These are phyloP conservation scores for Xylota segnis DNA, from an alignment of 2,888 invertebrate species.

Conservation along the genomic window DNA sequence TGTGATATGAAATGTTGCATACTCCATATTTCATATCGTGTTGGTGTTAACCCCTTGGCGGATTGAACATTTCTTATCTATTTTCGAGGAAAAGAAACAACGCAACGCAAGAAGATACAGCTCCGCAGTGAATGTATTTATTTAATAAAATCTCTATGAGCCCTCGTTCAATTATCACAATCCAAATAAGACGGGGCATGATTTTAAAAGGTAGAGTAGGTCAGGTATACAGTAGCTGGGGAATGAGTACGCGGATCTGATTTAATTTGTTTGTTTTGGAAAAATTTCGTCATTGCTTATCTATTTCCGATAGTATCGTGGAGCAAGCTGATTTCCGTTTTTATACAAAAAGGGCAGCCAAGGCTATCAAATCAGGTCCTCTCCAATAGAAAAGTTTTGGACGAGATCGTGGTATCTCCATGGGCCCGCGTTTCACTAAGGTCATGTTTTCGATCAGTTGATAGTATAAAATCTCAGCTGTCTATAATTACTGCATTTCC, in stretches of 20 bases:
- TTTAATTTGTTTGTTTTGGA: background rate
- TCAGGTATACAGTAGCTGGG: slow-evolving; percentile 12
- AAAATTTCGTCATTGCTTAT: background rate
- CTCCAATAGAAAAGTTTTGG: too few species aligned
- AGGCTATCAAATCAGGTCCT: too few species aligned
- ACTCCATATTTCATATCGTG: slow-evolving; percentile 43
- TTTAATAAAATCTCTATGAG: background rate
- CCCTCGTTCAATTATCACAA: slow-evolving; percentile 3
- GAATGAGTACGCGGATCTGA: background rate
- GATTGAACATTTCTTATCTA: slow-evolving; percentile 23
- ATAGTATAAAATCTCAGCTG: too few species aligned
- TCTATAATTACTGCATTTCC: too few species aligned
- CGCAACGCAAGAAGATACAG: slow-evolving; percentile 18
- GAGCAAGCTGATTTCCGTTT: too few species aligned
- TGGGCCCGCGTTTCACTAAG: too few species aligned
- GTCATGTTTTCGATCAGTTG: too few species aligned
- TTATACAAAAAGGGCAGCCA: too few species aligned
- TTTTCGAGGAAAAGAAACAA: slow-evolving; percentile 36
- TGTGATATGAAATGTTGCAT: background rate
- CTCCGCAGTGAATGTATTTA: slow-evolving; percentile 2
- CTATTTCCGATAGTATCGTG: background rate
- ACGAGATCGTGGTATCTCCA: too few species aligned
- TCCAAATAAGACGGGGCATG: background rate
- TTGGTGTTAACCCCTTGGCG: slow-evolving; percentile 13
- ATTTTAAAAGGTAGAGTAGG: slow-evolving; percentile 14